phyloP scores from a whole-genome alignment of 2,113 vertebrate species.

The Coryphaenoides rupestris region DNA sequence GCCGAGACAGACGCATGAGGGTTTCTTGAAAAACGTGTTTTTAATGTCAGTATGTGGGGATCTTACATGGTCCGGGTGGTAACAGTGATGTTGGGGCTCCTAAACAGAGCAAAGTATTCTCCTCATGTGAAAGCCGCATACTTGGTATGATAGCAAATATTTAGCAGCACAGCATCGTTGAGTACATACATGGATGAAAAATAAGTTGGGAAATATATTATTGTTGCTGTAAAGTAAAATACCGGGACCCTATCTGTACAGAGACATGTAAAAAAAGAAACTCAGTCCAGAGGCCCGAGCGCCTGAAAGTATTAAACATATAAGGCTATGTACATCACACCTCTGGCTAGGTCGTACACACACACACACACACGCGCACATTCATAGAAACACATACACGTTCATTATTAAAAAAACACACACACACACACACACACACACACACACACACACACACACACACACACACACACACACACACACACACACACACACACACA shows the following conservation, averaged over 20 bases:
- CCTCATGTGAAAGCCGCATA: too few species aligned
- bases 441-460: background rate
- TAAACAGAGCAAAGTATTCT: too few species aligned
- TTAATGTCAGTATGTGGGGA: too few species aligned
- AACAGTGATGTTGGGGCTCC: too few species aligned
- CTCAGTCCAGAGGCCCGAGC: background rate
- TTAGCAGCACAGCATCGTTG: too few species aligned
- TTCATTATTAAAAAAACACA: conserved; percentile 11
- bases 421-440: background rate
- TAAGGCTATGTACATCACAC: too few species aligned
- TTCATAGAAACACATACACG: background rate
- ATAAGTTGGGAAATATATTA: conserved; percentile 47
- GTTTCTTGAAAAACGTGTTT: too few species aligned
- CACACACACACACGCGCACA: conserved; percentile 2
- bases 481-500: background rate
- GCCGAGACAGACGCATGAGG: too few species aligned
- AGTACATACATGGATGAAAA: too few species aligned
- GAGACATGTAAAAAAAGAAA: conserved; percentile 39
- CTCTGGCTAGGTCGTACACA: conserved; percentile 7
- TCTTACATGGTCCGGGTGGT: too few species aligned
- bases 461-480: background rate
- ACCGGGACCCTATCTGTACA: conserved; percentile 36
- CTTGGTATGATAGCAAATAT: too few species aligned
- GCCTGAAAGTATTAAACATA: too few species aligned
- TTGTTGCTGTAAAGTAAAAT: conserved; percentile 25